Evolutionary conservation across 2,888 invertebrate species (phyloP), one percentile per base, ranked within the genome.

Genomic region (Gandaritis pyraliata): DNA sequence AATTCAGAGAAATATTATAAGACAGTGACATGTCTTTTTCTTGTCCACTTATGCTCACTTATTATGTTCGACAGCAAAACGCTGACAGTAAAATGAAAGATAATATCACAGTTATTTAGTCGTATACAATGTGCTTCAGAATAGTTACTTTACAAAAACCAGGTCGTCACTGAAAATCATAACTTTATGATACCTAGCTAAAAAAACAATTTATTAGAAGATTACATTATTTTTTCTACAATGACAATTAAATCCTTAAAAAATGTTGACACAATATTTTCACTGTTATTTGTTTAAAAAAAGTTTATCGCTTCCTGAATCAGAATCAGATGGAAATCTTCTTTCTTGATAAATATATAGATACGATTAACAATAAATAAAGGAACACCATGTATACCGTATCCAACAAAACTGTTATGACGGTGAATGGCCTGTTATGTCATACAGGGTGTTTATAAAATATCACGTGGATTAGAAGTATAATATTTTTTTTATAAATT

Each of bases 321-420:
- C n/a, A n/a, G n/a, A n/a, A n/a, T n/a, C n/a, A n/a, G n/a, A n/a
- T n/a, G n/a, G n/a, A n/a, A n/a, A n/a, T n/a, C n/a, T n/a, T n/a
- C n/a, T n/a, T n/a, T n/a, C n/a, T n/a, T n/a, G n/a, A n/a, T n/a
- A n/a, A n/a, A n/a, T n/a, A n/a, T n/a, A n/a, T 23, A 6, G 23
- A 23, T 23, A 23, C 6, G 23, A 23, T 6, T n/a, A 5, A 33
- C 8, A n/a, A 38, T 6, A 38, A 5, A 33, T 33, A n/a, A 38
- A 12, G 23, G 3, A 38, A n/a, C 15, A 41, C 15, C 6, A 7
- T 43, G 15, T 43, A 43, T 49, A 52, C 62, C 61, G 8, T 18
- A 50, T 38, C 59, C 66, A 64, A 61, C 23, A 54, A 18, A 54
- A 30, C 38, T 41, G 61, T 70, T 69, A 69, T 71, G 72, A 50